Evolutionary conservation across 2,113 vertebrate genomes (phyloP).

Genomic region (Clupea harengus): DNA sequence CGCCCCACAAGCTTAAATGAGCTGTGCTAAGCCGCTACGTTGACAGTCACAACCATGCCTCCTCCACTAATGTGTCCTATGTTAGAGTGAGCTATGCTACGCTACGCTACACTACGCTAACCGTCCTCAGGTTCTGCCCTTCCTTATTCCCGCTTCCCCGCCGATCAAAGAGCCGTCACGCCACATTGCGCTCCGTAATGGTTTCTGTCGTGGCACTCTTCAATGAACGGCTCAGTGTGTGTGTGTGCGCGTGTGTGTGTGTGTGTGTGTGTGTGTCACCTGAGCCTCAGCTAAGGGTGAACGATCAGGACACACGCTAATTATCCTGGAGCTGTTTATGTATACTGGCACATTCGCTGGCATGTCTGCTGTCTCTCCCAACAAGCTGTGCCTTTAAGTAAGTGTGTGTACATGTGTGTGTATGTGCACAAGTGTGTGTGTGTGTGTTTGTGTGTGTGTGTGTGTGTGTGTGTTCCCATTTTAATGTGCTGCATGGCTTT

Average conservation of each 20-base stretch:
- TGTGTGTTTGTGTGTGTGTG: neutral
- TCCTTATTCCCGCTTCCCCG: conserved; percentile 19
- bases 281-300: conserved; percentile 32
- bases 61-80: neutral
- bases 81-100: neutral
- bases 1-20: neutral
- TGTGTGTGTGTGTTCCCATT: neutral
- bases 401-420: neutral
- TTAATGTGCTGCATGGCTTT: no score
- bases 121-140: conserved; percentile 18
- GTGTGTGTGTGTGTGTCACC: conserved; percentile 22
- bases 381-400: neutral
- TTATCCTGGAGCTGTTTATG: conserved; percentile 35
- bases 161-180: conserved; percentile 40
- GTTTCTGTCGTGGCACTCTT: conserved; percentile 27
- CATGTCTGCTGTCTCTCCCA: neutral
- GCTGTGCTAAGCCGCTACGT: neutral
- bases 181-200: conserved; percentile 38
- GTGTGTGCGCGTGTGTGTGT: conserved; percentile 12
- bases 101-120: neutral
- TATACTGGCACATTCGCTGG: neutral
- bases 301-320: conserved; percentile 37
- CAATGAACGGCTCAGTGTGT: conserved; percentile 34
- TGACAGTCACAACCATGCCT: neutral
- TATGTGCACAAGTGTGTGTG: neutral